phyloP scores from a whole-genome alignment of 2,888 invertebrate genomes.

The Axea sp. region DNA sequence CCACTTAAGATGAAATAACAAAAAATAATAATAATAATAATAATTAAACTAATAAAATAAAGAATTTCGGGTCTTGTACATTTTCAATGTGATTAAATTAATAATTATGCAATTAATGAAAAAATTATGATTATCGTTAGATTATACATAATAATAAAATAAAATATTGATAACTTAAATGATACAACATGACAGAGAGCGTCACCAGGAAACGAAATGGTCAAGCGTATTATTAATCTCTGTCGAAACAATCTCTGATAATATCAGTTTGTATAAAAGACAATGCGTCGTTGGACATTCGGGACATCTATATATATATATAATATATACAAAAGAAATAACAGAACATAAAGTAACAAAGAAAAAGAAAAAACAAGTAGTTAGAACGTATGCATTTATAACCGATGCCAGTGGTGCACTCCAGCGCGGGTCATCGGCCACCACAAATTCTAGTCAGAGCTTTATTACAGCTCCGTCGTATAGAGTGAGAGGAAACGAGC shows the following conservation, averaged over 20 bases:
- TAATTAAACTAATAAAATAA: slow-evolving; percentile 17
- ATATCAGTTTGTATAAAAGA: slow-evolving; percentile 57
- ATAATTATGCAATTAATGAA: slow-evolving; percentile 51
- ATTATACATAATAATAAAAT: slow-evolving; percentile 48
- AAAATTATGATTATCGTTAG: slow-evolving; percentile 51
- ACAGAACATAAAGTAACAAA: too few species aligned
- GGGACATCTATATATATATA: slow-evolving; percentile 15
- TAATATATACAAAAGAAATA: too few species aligned
- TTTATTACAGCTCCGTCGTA: slow-evolving; percentile 54
- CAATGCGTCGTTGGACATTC: slow-evolving; percentile 26
- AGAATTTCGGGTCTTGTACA: slow-evolving; percentile 62
- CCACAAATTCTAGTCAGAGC: slow-evolving; percentile 62
- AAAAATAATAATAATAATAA: slow-evolving; percentile 5
- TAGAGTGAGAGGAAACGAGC: slow-evolving; percentile 37
- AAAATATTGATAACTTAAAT: slow-evolving; percentile 26
- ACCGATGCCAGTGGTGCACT: slow-evolving; percentile 55
- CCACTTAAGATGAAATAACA: slow-evolving; percentile 28
- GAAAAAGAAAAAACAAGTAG: too few species aligned
- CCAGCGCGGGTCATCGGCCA: slow-evolving; percentile 48
- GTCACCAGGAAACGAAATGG: slow-evolving; percentile 31
- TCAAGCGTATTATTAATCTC: slow-evolving; percentile 31
- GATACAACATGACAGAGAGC: slow-evolving; percentile 38
- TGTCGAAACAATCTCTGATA: slow-evolving; percentile 40
- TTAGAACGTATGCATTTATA: slow-evolving; percentile 49
- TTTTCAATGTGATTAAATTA: slow-evolving; percentile 67